Evolutionary conservation across 2,797 vertebrate genomes (phyloP), one percentile per base, ranked within the genome.

Genomic region (Chiloscyllium punctatum): DNA sequence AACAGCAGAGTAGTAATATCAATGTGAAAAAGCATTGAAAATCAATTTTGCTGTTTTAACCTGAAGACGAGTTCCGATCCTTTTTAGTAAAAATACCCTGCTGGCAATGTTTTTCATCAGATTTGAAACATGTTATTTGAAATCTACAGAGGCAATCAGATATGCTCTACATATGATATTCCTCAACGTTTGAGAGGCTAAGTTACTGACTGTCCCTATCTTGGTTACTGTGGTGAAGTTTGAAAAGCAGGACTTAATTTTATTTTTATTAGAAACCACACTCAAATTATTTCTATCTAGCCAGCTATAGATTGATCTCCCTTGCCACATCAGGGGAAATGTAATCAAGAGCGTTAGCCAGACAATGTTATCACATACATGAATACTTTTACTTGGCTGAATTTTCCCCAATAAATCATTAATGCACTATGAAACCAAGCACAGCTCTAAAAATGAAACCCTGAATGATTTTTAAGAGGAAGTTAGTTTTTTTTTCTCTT

Each of bases 1-100:
- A 95, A 77, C 48, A n/a, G 11, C n/a, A 71, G 27, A 77, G 30
- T 30, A 53, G 94, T 51, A 74, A 51, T 77, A 77, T 77, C 30
- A 74, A 77, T 30, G 48, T 95, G 94, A 48, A 77, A 77, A 74
- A 74, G 94, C 94, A 94, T 53, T 74, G 94, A 94, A 94, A 95
- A 95, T 72, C 94, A 95, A 95, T 95, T 69, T 92, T 68, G 13
- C 27, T 57, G 71, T 74, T 77, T 95, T 57, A 95, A 95, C 48
- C 94, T 33, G 94, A 95, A 95, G 48, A 53, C 71, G 16, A 77
- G 51, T 77, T 77, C 51, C 23, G 48, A 53, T 74, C 15, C 94
- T 33, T 95, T 77, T 77, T 30, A n/a, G 94, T 95, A 74, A 95
- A 95, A 21, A 16, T 42, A 95, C 25, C 72, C 94, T 77, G 94